Conservation (phyloP, 2,888 invertebrate species). For the Drosophila anomalata region DNA sequence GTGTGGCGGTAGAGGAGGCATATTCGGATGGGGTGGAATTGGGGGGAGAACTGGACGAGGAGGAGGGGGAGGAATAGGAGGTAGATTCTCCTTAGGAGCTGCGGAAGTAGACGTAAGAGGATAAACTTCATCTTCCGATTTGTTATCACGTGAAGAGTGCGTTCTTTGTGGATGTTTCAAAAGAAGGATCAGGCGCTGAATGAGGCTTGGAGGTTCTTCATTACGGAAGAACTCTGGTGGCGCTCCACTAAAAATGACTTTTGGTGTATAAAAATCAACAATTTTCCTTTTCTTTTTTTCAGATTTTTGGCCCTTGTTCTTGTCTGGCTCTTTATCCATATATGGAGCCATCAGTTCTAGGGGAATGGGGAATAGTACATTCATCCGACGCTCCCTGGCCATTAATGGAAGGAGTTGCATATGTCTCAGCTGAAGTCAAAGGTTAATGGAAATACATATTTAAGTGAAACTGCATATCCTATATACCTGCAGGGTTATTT, state of each 20-base stretch:
- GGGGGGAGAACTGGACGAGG: not conserved
- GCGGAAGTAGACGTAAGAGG: not conserved
- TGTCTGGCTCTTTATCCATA: not conserved
- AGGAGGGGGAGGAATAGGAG: not conserved
- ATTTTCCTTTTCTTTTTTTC: not conserved
- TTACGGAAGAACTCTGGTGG: not conserved
- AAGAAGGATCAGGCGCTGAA: not conserved
- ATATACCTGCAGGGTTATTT: slow-evolving; percentile 72
- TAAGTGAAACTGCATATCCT: not conserved
- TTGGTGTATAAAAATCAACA: slow-evolving; percentile 3
- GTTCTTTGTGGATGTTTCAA: not conserved
- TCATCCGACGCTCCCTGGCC: slow-evolving; percentile 57
- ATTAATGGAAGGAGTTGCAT: slow-evolving; percentile 69
- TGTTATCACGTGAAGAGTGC: not conserved
- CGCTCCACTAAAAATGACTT: slow-evolving; percentile 7
- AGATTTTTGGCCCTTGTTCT: not conserved
- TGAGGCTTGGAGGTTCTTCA: not conserved
- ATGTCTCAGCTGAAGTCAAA: slow-evolving; percentile 63
- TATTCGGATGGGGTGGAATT: not conserved
- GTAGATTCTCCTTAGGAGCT: not conserved
- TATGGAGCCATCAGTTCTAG: slow-evolving; percentile 61
- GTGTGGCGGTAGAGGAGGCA: not conserved
- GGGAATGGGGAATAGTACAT: slow-evolving; percentile 73
- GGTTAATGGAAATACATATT: not conserved
- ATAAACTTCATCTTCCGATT: not conserved